phyloP scores from a whole-genome alignment of 2,113 vertebrate genomes.

The Tetrax tetrax region DNA sequence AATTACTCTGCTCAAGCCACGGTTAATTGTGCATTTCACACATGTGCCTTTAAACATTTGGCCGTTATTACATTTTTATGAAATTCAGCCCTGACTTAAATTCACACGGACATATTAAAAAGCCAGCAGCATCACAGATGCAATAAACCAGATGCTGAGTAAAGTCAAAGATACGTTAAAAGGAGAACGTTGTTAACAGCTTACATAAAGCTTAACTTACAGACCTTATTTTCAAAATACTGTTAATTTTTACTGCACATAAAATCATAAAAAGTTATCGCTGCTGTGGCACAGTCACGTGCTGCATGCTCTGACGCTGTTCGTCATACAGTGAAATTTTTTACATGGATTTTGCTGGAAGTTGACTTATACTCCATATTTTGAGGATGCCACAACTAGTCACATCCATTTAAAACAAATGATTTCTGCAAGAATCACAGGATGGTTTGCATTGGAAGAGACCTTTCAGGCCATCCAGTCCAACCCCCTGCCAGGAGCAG shows the following conservation, averaged over 20 bases:
- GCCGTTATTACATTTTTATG: background rate
- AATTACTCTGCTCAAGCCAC: background rate
- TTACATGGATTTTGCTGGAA: fast-evolving
- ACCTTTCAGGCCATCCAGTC: too few relatives aligned
- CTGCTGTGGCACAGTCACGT: too few relatives aligned
- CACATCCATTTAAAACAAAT: background rate
- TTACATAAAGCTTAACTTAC: background rate
- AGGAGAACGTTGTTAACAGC: background rate
- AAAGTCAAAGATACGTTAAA: background rate
- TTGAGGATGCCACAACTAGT: fast-evolving
- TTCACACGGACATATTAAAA: background rate
- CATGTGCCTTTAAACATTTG: background rate
- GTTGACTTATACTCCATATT: fast-evolving
- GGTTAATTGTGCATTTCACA: background rate
- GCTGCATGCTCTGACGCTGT: background rate
- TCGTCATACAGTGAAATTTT: background rate
- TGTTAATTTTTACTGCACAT: background rate
- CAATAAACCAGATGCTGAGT: slow-evolving; percentile 19
- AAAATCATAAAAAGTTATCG: background rate
- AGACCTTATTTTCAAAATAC: background rate
- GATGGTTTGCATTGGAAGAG: too few relatives aligned
- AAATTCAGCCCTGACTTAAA: slow-evolving; percentile 37
- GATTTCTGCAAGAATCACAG: too few relatives aligned
- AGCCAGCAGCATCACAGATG: background rate
- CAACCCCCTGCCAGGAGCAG: too few relatives aligned